Conservation (phyloP, 30 jellyfish, hydroid and myxozoan genomes). For the Chrysaora quinquecirrha region DNA sequence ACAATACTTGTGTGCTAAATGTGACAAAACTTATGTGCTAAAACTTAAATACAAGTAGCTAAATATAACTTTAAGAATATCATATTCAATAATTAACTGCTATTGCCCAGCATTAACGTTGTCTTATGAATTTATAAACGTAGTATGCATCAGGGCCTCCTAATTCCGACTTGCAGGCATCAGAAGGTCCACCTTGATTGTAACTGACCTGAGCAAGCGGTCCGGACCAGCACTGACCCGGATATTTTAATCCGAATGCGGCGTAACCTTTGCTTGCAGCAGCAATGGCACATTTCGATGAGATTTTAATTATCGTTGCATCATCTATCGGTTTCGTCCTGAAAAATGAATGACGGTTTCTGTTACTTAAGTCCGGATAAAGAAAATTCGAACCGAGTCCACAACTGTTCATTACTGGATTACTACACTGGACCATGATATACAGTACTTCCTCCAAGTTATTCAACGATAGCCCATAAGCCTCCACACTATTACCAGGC, state of each 20-base stretch:
- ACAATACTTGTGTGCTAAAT: no score
- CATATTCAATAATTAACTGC: no score
- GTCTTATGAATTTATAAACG: conserved; percentile 41
- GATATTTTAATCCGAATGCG: conserved; percentile 63
- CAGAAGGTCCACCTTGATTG: conserved; percentile 49
- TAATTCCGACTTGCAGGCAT: conserved; percentile 44
- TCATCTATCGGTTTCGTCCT: conserved; percentile 36
- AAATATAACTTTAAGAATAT: no score
- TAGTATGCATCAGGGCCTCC: conserved; percentile 60
- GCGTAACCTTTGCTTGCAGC: conserved; percentile 32
- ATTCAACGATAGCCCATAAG: background rate
- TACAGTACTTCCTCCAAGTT: background rate
- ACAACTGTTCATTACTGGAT: no score
- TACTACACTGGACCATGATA: background rate
- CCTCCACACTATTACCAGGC: background rate
- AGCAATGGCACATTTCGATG: conserved; percentile 43
- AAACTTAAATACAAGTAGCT: no score
- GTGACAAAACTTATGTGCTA: no score
- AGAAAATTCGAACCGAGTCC: no score
- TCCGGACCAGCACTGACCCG: conserved; percentile 93
- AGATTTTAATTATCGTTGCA: background rate
- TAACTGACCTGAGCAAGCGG: conserved; percentile 58
- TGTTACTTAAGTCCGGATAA: background rate
- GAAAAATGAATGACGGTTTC: background rate
- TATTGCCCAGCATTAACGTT: no score